phyloP scores from a whole-genome alignment of 1,140 invertebrate species.

The Popillia japonica region DNA sequence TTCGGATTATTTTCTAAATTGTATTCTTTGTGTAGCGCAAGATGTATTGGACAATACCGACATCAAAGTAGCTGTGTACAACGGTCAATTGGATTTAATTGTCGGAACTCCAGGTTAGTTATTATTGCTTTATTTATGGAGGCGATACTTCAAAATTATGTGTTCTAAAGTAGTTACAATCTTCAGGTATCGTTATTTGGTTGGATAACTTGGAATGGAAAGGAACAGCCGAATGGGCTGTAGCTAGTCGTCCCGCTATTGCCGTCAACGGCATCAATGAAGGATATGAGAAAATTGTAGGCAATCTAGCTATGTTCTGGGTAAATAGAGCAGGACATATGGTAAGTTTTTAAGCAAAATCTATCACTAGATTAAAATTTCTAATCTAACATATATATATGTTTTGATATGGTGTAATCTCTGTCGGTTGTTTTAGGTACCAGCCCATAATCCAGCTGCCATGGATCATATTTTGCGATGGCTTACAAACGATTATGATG shows the following conservation, averaged over 20 bases:
- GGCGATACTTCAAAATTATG: no score
- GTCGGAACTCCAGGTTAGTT: constrained; percentile 74
- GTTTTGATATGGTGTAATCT: no score
- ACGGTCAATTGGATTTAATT: constrained; percentile 76
- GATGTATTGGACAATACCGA: constrained; percentile 73
- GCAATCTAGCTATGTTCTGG: constrained; percentile 51
- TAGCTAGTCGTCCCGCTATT: constrained; percentile 38
- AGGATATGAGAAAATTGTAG: constrained; percentile 47
- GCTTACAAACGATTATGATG: constrained; percentile 39
- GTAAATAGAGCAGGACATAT: constrained; percentile 51
- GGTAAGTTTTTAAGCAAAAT: constrained; percentile 43
- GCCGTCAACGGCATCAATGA: constrained; percentile 44
- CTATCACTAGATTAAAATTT: no score
- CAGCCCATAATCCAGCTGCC: constrained; percentile 47
- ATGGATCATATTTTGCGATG: constrained; percentile 44
- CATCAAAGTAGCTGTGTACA: constrained; percentile 74
- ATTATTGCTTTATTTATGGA: no score
- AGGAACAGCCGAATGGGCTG: constrained; percentile 55
- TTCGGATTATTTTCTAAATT: neutral
- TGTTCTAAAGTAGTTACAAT: no score
- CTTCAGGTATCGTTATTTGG: constrained; percentile 71
- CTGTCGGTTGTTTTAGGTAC: constrained; percentile 45
- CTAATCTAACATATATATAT: no score
- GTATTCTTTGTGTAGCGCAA: constrained; percentile 67
- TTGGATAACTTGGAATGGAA: constrained; percentile 74